Percentiles rank a stretch among this genome's conserved stretches.
Evolutionary conservation across 2,888 invertebrate genomes (phyloP).

Genomic region (Penaeus monodon): DNA sequence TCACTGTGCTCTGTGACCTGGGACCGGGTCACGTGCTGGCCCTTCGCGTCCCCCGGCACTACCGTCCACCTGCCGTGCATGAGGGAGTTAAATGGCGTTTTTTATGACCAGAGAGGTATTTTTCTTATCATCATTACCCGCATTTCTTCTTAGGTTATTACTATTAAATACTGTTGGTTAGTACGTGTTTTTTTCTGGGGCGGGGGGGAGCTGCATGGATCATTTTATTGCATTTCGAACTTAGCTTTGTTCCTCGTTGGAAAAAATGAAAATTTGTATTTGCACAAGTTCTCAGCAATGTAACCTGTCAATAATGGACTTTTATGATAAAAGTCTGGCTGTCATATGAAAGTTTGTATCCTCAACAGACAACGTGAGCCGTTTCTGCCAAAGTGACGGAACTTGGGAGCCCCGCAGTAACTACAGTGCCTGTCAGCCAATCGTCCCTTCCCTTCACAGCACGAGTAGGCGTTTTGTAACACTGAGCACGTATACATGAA

Average conservation of each 20-base stretch:
- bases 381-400: slow-evolving; percentile 82
- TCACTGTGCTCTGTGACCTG: slow-evolving; percentile 26
- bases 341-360: neutral
- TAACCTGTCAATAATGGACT: too few species aligned
- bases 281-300: too few species aligned
- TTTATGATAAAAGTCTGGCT: too few species aligned
- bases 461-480: neutral
- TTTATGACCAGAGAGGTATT: slow-evolving; percentile 4
- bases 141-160: neutral
- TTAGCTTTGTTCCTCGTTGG: too few species aligned
- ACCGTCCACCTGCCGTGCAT: slow-evolving; percentile 26
- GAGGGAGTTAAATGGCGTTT: slow-evolving; percentile 16
- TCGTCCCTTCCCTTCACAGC: slow-evolving; percentile 72
- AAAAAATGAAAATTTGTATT: too few species aligned
- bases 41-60: slow-evolving; percentile 1
- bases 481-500: neutral
- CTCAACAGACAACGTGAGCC: slow-evolving; percentile 84
- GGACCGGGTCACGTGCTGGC: slow-evolving; percentile 39
- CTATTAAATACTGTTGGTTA: neutral
- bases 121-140: neutral
- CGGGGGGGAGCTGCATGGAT: too few species aligned
- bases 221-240: too few species aligned
- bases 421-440: slow-evolving; percentile 69
- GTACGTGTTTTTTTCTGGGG: too few species aligned
- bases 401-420: slow-evolving; percentile 85